Conservation (phyloP, 2,797 vertebrate species). For the Dendrocincla fuliginosa region DNA sequence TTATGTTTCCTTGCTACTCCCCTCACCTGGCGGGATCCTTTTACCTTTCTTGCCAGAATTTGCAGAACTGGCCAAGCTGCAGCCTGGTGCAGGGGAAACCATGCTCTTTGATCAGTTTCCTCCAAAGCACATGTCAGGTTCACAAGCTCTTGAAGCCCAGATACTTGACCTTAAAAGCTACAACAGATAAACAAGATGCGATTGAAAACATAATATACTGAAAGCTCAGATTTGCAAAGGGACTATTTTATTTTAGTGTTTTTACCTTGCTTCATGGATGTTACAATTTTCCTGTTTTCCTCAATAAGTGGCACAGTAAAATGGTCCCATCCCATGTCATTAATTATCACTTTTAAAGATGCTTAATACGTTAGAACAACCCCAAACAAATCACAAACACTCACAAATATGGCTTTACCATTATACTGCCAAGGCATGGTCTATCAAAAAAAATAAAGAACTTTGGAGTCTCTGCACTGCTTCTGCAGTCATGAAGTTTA, state of each 20-base stretch:
- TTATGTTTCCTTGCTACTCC: neutral
- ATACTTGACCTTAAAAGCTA: constrained; percentile 78
- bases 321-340: neutral
- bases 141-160: constrained; percentile 80
- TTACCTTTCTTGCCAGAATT: constrained; percentile 76
- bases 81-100: constrained; percentile 86
- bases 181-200: neutral
- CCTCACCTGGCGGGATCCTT: neutral
- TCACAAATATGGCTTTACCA: neutral
- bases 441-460: neutral
- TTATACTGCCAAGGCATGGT: neutral
- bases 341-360: neutral
- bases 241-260: neutral
- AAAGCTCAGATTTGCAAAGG: neutral
- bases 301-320: constrained; percentile 68
- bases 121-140: constrained; percentile 80
- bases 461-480: neutral
- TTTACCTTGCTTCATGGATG: constrained; percentile 83
- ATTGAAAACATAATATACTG: neutral
- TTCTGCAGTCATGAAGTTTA: neutral
- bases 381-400: neutral
- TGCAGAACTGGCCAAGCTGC: constrained; percentile 79
- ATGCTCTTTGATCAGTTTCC: constrained; percentile 83
- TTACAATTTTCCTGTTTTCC: constrained; percentile 80
- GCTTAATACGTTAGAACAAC: neutral